Percentiles rank a stretch among this genome's conserved stretches.
Evolutionary conservation across 2,113 vertebrate genomes (phyloP).

Genomic region (Psilopsiagon aymara): DNA sequence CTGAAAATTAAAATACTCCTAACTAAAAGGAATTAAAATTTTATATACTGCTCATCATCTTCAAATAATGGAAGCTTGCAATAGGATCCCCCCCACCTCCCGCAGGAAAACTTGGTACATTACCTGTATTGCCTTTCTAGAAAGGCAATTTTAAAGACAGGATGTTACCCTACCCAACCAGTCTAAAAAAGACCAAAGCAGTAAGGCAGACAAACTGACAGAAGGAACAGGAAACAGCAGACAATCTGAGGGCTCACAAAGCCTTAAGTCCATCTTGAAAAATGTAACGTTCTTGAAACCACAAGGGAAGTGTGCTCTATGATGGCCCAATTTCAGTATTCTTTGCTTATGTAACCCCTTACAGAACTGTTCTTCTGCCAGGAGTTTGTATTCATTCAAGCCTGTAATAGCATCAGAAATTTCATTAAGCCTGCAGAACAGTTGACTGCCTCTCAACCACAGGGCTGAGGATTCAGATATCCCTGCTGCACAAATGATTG

Average conservation of each 20-base stretch:
- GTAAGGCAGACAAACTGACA: neutral
- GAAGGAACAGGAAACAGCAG: neutral
- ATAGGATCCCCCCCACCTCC: neutral
- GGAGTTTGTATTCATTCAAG: constrained; percentile 18
- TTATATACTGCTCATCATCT: neutral
- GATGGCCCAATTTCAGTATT: neutral
- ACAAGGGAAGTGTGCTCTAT: neutral
- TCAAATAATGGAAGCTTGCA: neutral
- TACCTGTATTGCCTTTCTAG: neutral
- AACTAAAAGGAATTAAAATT: neutral
- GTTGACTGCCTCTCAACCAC: neutral
- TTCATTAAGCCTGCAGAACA: neutral
- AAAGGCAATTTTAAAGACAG: neutral
- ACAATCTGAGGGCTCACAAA: neutral
- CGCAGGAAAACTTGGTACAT: neutral
- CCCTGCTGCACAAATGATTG: neutral
- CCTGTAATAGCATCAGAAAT: constrained; percentile 3
- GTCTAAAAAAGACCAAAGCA: neutral
- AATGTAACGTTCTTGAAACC: neutral
- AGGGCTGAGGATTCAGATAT: neutral
- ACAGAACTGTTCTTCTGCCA: constrained; percentile 9
- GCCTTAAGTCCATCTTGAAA: neutral
- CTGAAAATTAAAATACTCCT: neutral
- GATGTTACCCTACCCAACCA: neutral
- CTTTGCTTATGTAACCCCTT: constrained; percentile 9